A percentile compares a stretch with the other conserved stretches of the same genome.
Evolutionary conservation across 2,888 invertebrate genomes (phyloP).

Genomic region (Parnassius apollo): DNA sequence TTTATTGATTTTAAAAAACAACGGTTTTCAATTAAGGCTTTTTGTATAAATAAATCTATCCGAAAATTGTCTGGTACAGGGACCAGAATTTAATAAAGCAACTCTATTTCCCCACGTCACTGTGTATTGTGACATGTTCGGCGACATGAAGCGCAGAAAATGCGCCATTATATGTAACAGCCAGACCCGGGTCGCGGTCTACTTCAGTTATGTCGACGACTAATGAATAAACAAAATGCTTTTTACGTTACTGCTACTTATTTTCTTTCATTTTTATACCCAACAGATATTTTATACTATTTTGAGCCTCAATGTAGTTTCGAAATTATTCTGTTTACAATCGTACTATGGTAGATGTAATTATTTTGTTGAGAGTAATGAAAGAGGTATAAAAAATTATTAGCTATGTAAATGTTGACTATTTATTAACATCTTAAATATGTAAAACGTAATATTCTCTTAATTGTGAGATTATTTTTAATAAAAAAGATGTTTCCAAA

Average conservation of each 20-base stretch:
- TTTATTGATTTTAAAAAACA: slow-evolving; percentile 19
- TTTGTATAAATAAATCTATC: slow-evolving; percentile 30
- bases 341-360: too few relatives aligned
- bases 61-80: slow-evolving; percentile 40
- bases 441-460: too few relatives aligned
- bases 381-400: too few relatives aligned
- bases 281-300: slow-evolving; percentile 11
- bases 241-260: slow-evolving; percentile 17
- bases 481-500: too few relatives aligned
- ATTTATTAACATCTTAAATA: too few relatives aligned
- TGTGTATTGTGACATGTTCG: slow-evolving; percentile 52
- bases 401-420: too few relatives aligned
- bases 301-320: slow-evolving; percentile 20
- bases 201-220: slow-evolving; percentile 23
- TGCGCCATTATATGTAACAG: slow-evolving; percentile 29
- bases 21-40: slow-evolving; percentile 20
- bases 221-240: slow-evolving; percentile 27
- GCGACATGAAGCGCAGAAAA: slow-evolving; percentile 45
- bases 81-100: slow-evolving; percentile 64
- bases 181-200: slow-evolving; percentile 11
- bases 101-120: slow-evolving; percentile 68
- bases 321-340: not conserved
- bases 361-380: too few relatives aligned
- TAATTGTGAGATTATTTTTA: too few relatives aligned
- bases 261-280: slow-evolving; percentile 23